Percentiles rank a stretch among this genome's conserved stretches.
Conservation (phyloP, 1,140 invertebrate genomes). For the Papilio machaon region DNA sequence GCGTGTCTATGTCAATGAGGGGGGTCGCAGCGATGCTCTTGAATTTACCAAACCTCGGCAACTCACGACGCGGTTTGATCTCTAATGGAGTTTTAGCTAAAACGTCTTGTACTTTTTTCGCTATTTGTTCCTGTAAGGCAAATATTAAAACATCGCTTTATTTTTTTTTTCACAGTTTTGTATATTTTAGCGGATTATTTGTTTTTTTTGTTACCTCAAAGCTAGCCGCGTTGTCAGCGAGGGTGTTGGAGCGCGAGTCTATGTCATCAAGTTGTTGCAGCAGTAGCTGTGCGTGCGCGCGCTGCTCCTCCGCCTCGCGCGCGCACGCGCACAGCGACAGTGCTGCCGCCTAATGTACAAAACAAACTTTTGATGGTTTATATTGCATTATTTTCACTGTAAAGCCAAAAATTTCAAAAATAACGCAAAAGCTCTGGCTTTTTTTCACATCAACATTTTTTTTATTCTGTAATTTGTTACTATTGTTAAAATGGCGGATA, state of each 20-base stretch:
- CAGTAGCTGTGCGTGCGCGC: constrained; percentile 42
- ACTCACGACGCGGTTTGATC: constrained; percentile 86
- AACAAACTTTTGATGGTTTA: background rate
- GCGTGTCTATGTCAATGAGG: constrained; percentile 58
- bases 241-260: constrained; percentile 42
- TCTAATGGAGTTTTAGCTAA: constrained; percentile 87
- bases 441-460: too few relatives aligned
- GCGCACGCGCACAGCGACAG: constrained; percentile 74
- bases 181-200: background rate
- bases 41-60: constrained; percentile 64
- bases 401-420: too few relatives aligned
- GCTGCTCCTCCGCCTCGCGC: constrained; percentile 74
- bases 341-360: constrained; percentile 66
- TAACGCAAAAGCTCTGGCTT: too few relatives aligned
- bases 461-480: too few relatives aligned
- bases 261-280: constrained; percentile 44
- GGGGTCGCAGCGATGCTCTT: constrained; percentile 48
- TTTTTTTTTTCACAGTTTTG: background rate
- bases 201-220: constrained; percentile 82
- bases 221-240: constrained; percentile 80
- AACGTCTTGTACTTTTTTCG: constrained; percentile 85
- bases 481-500: too few relatives aligned
- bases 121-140: constrained; percentile 85
- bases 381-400: too few relatives aligned
- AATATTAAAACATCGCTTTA: background rate